Conservation (phyloP, 2,888 invertebrate genomes). For the Chironomus tentans region DNA sequence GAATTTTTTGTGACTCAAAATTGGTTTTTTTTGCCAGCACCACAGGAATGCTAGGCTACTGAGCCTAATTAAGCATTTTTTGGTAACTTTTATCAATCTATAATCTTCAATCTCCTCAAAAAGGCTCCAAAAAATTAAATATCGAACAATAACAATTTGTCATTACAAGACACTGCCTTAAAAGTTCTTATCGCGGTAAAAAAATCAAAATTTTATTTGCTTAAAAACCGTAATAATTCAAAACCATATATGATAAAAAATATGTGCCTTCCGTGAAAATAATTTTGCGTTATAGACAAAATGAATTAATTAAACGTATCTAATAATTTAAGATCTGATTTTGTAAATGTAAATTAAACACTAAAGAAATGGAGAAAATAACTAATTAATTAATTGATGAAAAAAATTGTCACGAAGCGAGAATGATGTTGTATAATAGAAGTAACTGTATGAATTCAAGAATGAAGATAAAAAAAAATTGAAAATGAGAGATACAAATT, state of each 20-base stretch:
- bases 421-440: no score
- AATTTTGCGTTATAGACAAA: not conserved
- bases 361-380: not conserved
- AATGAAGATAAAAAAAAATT: not conserved
- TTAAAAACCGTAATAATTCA: not conserved
- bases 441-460: no score
- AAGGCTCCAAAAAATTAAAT: not conserved
- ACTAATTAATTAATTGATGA: no score
- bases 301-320: conserved; percentile 6
- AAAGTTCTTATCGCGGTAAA: not conserved
- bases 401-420: no score
- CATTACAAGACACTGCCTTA: not conserved
- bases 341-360: not conserved
- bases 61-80: no score
- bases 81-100: no score
- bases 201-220: no score
- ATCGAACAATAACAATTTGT: not conserved
- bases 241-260: not conserved
- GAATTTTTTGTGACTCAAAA: no score
- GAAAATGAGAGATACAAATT: not conserved
- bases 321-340: conserved; percentile 26
- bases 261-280: conserved; percentile 17
- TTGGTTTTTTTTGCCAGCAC: no score
- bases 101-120: not conserved
- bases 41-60: not conserved